Percentiles rank a stretch among this genome's conserved stretches.
Evolutionary conservation across 2,113 vertebrate species (phyloP).

Genomic region (Bothrops jararaca): DNA sequence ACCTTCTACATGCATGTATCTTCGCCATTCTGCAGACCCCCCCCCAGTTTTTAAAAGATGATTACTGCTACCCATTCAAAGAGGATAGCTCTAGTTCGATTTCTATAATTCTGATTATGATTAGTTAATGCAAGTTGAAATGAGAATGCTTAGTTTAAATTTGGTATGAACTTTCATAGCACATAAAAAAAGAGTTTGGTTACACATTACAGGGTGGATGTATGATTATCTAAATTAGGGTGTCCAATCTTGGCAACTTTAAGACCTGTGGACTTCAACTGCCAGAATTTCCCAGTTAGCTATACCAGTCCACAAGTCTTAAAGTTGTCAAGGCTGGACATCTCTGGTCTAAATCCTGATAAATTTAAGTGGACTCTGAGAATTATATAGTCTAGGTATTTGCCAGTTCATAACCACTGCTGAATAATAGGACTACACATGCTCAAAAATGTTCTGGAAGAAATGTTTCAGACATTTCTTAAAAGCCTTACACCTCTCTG

Average conservation of each 20-base stretch:
- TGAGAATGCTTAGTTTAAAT: not conserved
- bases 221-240: not conserved
- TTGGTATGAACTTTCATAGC: not conserved
- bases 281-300: not conserved
- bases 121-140: not conserved
- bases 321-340: not conserved
- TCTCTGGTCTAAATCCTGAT: not conserved
- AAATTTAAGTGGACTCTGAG: not conserved
- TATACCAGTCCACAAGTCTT: not conserved
- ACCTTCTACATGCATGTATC: not conserved
- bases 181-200: not conserved
- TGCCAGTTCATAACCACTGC: not conserved
- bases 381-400: not conserved
- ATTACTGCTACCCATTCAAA: not conserved
- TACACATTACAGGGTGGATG: not conserved
- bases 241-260: not conserved
- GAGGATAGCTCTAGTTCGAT: not conserved
- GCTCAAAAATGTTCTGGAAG: not conserved
- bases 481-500: not conserved
- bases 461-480: not conserved
- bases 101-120: not conserved
- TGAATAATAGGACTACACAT: not conserved
- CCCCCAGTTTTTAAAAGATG: not conserved
- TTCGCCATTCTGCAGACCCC: not conserved
- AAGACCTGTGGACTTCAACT: not conserved